Evolutionary conservation across 30 jellyfish, hydroid and myxozoan genomes (phyloP), one percentile per base, ranked within the genome.

Genomic region (Aurelia aurita): DNA sequence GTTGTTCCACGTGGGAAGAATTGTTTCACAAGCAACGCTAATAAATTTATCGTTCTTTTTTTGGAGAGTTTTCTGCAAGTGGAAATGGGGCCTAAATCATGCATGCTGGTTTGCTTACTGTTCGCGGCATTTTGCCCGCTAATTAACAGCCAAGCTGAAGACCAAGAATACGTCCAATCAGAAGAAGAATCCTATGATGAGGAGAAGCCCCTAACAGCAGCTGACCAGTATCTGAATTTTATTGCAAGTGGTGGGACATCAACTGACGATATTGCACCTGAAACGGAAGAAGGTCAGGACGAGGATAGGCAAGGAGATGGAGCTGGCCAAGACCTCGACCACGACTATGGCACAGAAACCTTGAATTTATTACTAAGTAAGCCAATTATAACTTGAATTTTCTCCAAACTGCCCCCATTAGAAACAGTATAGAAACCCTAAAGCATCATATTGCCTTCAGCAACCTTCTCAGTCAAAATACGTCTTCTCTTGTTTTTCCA

Each of bases 221-320:
- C 88, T 26, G 88, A 77, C 29, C 88, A 77, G 71, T 77, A 77
- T 47, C 64, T 77, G 44, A 72, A 59, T 45, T 77, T 77, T 27
- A 59, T 77, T 18, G 23, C 88, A 13, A 49, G 79, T 60, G 79
- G 79, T 2, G 75, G 69, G 43, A n/a, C 59, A n/a, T 2, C 20
- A 18, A 25, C 39, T 19, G 79, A 58, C 20, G 88, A 35, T 49
- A 5, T 22, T 14, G n/a, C 23, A 25, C 77, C 22, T 25, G 79
- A 67, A 31, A 76, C 16, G 2, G 88, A 60, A 6, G 67, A 29
- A 3, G 8, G 20, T 22, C 57, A 27, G 20, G 79, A 72, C 0
- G 58, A 27, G 4, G 64, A 46, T 23, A 60, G 43, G 3, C 25
- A 29, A 11, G 62, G n/a, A n/a, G 53, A 57, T 7, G 88, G 79